Conservation (phyloP, 2,888 invertebrate species). For the Tipula vernalis region DNA sequence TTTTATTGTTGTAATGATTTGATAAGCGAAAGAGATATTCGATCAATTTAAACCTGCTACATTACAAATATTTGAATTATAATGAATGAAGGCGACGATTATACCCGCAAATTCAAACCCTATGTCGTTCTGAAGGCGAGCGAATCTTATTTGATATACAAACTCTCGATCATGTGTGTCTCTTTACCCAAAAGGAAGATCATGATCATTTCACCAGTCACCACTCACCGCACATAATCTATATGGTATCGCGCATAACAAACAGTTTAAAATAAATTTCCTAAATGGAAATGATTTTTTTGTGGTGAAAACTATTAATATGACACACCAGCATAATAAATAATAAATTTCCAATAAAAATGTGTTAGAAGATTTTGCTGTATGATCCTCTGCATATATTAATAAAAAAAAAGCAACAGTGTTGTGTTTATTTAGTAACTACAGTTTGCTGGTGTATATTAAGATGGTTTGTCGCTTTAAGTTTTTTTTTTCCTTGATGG, state of each 20-base stretch:
- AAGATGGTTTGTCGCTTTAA: background rate
- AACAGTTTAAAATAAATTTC: background rate
- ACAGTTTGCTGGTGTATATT: background rate
- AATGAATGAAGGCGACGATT: too few species aligned
- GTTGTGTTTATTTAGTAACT: background rate
- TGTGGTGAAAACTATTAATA: background rate
- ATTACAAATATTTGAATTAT: too few species aligned
- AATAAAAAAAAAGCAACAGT: background rate
- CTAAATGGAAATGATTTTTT: background rate
- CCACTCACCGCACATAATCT: background rate
- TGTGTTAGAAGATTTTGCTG: background rate
- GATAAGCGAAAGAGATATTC: too few species aligned
- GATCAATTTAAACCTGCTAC: too few species aligned
- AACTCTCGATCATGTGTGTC: too few species aligned
- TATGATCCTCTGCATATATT: background rate
- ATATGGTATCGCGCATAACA: too few species aligned
- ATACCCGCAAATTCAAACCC: too few species aligned
- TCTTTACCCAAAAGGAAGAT: too few species aligned
- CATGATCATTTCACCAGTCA: too few species aligned
- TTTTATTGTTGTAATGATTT: too few species aligned
- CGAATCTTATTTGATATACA: too few species aligned
- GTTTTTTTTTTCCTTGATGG: background rate
- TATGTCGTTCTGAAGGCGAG: too few species aligned
- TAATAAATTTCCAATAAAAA: background rate
- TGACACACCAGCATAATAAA: background rate